Conservation (phyloP, 2,888 invertebrate genomes). For the Andrena trimmerana region DNA sequence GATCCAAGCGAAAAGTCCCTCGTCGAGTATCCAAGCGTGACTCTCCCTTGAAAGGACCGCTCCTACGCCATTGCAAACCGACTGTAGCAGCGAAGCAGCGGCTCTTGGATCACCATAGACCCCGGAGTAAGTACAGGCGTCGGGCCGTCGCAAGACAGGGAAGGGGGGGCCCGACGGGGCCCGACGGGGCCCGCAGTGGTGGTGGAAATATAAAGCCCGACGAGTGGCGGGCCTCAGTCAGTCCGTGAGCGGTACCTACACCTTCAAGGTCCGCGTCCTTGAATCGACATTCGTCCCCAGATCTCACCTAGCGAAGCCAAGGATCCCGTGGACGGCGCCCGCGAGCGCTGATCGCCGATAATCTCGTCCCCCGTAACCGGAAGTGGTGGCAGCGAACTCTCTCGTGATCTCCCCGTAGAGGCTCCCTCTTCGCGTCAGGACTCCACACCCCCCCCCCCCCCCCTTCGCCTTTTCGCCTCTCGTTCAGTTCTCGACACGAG, state of each 20-base stretch:
- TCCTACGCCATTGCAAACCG: slow-evolving; percentile 52
- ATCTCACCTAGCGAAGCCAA: slow-evolving; percentile 30
- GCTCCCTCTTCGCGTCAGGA: background rate
- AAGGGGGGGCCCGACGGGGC: slow-evolving; percentile 66
- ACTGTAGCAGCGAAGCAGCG: slow-evolving; percentile 14
- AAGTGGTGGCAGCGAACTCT: slow-evolving; percentile 39
- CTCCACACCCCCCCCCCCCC: background rate
- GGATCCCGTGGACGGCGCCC: slow-evolving; percentile 23
- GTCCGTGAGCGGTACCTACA: slow-evolving; percentile 83
- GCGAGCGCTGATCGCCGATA: slow-evolving; percentile 30
- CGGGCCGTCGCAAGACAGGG: slow-evolving; percentile 48
- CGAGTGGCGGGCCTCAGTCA: slow-evolving; percentile 82
- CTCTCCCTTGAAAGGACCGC: background rate
- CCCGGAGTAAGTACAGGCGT: slow-evolving; percentile 37
- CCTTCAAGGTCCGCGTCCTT: slow-evolving; percentile 80
- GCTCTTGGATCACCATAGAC: slow-evolving; percentile 41
- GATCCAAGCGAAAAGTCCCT: too few relatives aligned
- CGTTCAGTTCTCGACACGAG: slow-evolving; percentile 4
- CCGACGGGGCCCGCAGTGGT: slow-evolving; percentile 72
- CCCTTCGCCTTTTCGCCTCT: background rate
- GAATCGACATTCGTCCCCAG: slow-evolving; percentile 48
- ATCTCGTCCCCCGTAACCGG: slow-evolving; percentile 4
- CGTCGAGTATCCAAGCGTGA: too few relatives aligned
- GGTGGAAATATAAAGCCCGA: slow-evolving; percentile 84
- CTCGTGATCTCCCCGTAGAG: background rate